A percentile compares a stretch with the other conserved stretches of the same genome.
These are phyloP conservation scores for Pipa parva DNA, from an alignment of 2,113 vertebrate genomes.

Conservation along the genomic window DNA sequence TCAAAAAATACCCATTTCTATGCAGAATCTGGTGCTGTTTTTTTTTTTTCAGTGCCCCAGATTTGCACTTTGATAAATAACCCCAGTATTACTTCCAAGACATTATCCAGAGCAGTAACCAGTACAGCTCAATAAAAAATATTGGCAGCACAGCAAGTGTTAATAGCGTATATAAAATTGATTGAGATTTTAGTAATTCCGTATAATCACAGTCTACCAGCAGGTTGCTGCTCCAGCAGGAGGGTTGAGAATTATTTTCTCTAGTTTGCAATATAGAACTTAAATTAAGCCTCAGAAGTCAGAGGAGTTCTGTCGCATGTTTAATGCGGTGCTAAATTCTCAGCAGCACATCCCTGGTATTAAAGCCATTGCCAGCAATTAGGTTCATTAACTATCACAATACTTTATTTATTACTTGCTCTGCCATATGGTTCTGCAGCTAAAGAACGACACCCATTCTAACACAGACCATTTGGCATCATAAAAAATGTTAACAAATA, in stretches of 20 bases:
- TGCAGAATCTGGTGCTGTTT: slow-evolving; percentile 22
- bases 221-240: slow-evolving; percentile 81
- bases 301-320: slow-evolving; percentile 71
- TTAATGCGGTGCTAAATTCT: slow-evolving; percentile 82
- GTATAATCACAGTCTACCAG: slow-evolving; percentile 84
- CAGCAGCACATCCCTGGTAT: slow-evolving; percentile 74
- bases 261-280: slow-evolving; percentile 85
- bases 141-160: slow-evolving; percentile 61
- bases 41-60: not conserved
- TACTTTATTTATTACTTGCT: slow-evolving; percentile 79
- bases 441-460: slow-evolving; percentile 73
- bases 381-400: slow-evolving; percentile 85
- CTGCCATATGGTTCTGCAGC: slow-evolving; percentile 80
- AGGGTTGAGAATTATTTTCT: slow-evolving; percentile 84
- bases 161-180: slow-evolving; percentile 77
- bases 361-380: slow-evolving; percentile 80
- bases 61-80: slow-evolving; percentile 36
- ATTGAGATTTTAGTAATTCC: slow-evolving; percentile 80
- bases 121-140: slow-evolving; percentile 39
- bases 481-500: slow-evolving; percentile 84
- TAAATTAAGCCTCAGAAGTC: slow-evolving; percentile 86
- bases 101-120: slow-evolving; percentile 37
- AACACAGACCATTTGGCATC: slow-evolving; percentile 77
- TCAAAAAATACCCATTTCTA: not conserved
- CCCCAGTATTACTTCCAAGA: slow-evolving; percentile 15